Evolutionary conservation across 2,888 invertebrate species (phyloP).

Genomic region (Scaptomyza flava): DNA sequence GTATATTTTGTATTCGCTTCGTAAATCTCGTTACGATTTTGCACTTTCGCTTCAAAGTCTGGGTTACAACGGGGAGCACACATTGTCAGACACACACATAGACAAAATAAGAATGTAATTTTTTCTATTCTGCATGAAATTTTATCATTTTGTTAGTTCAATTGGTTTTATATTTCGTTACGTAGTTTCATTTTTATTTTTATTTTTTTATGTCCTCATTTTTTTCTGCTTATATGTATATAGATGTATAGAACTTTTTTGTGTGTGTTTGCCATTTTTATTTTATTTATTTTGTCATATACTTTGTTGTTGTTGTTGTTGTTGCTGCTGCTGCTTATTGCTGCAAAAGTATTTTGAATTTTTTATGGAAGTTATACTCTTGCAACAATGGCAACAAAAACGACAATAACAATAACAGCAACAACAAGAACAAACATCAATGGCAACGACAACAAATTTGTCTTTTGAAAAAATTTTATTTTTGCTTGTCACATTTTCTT

Average conservation of each 20-base stretch:
- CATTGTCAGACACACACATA: background rate
- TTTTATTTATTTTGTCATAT: constrained; percentile 3
- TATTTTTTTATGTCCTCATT: background rate
- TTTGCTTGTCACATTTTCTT: constrained; percentile 74
- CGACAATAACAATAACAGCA: constrained; percentile 32
- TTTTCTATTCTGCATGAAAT: constrained; percentile 50
- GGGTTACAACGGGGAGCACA: background rate
- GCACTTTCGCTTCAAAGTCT: constrained; percentile 39
- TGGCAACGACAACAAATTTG: constrained; percentile 54
- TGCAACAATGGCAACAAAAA: constrained; percentile 55
- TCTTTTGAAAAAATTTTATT: constrained; percentile 57
- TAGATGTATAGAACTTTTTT: background rate
- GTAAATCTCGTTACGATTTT: constrained; percentile 45
- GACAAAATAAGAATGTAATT: constrained; percentile 28
- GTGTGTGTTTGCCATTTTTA: constrained; percentile 3
- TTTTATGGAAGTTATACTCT: constrained; percentile 53
- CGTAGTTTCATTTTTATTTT: constrained; percentile 3
- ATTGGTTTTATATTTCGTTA: constrained; percentile 58
- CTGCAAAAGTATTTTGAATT: constrained; percentile 59
- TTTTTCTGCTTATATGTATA: background rate
- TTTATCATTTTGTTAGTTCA: constrained; percentile 51
- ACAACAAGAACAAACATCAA: constrained; percentile 17
- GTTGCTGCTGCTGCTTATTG: constrained; percentile 15
- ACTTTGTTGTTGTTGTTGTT: constrained; percentile 10
- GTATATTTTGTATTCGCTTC: constrained; percentile 31